phyloP scores from a whole-genome alignment of 2,888 invertebrate genomes.

The Hyposoter didymator region DNA sequence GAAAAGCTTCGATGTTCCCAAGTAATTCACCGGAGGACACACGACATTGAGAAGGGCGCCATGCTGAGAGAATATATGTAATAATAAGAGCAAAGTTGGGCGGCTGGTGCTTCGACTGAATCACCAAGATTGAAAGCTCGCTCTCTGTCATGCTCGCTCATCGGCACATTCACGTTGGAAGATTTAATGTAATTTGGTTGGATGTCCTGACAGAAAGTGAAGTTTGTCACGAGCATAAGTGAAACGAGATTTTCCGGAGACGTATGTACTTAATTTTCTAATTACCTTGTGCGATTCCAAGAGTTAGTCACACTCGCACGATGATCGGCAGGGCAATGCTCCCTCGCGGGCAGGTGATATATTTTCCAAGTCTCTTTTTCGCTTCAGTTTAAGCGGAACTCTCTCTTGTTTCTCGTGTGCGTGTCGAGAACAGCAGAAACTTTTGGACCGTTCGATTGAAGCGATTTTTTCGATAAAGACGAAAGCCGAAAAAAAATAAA shows the following conservation, averaged over 20 bases:
- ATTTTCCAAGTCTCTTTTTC: not conserved
- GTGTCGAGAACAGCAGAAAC: slow-evolving; percentile 8
- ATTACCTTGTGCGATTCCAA: not conserved
- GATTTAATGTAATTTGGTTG: slow-evolving; percentile 53
- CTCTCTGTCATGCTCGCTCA: slow-evolving; percentile 19
- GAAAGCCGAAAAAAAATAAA: slow-evolving; percentile 29
- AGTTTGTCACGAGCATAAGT: slow-evolving; percentile 46
- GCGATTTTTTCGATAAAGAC: slow-evolving; percentile 49
- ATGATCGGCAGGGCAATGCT: not conserved
- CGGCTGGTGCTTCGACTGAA: slow-evolving; percentile 21
- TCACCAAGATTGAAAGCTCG: slow-evolving; percentile 54
- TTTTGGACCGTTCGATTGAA: slow-evolving; percentile 39
- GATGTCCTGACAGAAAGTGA: slow-evolving; percentile 17
- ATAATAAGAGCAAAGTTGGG: slow-evolving; percentile 18
- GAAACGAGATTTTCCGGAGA: slow-evolving; percentile 21
- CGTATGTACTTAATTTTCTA: not conserved
- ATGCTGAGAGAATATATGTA: slow-evolving; percentile 3
- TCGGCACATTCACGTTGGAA: slow-evolving; percentile 8
- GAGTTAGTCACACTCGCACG: slow-evolving; percentile 29
- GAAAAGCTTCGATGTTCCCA: not conserved
- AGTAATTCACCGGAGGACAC: not conserved
- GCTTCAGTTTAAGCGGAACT: not conserved
- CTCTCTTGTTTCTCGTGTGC: not conserved
- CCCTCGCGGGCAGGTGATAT: not conserved
- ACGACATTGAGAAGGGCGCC: slow-evolving; percentile 11